Base-by-base conservation (phyloP, 2,113 vertebrate genomes). In the Piaya cayana region DNA sequence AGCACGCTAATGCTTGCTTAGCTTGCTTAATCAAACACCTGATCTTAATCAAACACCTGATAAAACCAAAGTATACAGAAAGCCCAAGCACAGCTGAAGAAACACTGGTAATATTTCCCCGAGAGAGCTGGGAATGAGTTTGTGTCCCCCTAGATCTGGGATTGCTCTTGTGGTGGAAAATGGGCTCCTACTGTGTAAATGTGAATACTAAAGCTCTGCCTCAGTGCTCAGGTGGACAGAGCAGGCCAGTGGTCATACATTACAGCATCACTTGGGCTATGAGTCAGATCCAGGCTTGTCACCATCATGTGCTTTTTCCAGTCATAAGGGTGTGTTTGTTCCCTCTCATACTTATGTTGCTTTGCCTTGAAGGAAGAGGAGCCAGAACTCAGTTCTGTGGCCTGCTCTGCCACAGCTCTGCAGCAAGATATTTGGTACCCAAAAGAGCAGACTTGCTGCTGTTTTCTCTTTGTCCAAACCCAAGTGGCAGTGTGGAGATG, bases 281-380 rank as follows among this genome's bases (percentile, higher is more conserved):
- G 88, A 94, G 70, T 92, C 87, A 84, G 29, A 88, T 15, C 19
- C 83, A 42, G 42, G 5, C 72, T 92, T 8, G 1, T 92, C 95
- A 94, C 84, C 53, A 9, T 63, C 93, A 69, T 2, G 37, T 23
- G n/a, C 16, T 39, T 90, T 39, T 56, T 65, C 72, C 45, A 11
- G 34, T 78, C 80, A 83, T 64, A 70, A 62, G 86, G 83, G 84
- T 10, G 1, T 10, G 12, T 55, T 45, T 59, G 67, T 86, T 30
- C 67, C 65, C 56, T 77, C 68, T 62, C 5, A 3, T 13, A 6
- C 34, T n/a, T 16, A 17, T 1, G 0, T 0, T 55, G 62, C 43
- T 15, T 0, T 4, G 25, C 58, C 82, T 43, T 47, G 81, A 89
- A 89, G 78, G 69, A 74, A 58, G 39, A 78, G 43, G 69, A 84